A percentile compares a stretch with the other conserved stretches of the same genome.
These are phyloP conservation scores for Morone chrysops DNA, from an alignment of 2,113 vertebrate genomes.

Conservation along the genomic window DNA sequence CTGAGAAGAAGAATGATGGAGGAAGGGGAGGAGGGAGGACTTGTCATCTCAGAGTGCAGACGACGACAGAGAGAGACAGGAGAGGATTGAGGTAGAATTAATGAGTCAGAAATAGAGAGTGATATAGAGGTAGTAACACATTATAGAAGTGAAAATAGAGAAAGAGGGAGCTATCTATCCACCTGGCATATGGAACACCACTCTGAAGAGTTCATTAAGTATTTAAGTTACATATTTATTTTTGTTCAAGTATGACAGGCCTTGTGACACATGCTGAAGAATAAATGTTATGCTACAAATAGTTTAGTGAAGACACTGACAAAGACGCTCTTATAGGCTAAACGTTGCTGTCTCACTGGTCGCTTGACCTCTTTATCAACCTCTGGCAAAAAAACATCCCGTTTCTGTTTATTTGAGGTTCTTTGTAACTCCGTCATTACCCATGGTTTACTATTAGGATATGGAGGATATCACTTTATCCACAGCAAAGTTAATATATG, in stretches of 20 bases:
- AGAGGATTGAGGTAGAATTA: constrained; percentile 43
- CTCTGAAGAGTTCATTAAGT: not conserved
- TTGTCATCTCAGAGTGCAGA: constrained; percentile 42
- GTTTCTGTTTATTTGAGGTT: no score
- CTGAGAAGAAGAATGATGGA: constrained; percentile 29
- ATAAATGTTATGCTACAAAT: not conserved
- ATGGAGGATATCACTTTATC: no score
- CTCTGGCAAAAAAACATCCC: no score
- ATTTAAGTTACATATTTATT: not conserved
- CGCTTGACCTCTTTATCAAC: not conserved
- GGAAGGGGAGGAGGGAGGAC: constrained; percentile 15
- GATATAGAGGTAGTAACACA: not conserved
- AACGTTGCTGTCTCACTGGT: not conserved
- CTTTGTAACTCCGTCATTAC: no score
- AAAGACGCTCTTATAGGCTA: not conserved
- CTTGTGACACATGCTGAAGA: not conserved
- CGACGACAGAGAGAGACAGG: constrained; percentile 13
- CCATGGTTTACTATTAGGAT: no score
- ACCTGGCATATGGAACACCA: not conserved
- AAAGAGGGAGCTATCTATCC: not conserved
- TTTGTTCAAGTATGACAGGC: not conserved
- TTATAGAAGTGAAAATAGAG: constrained; percentile 3
- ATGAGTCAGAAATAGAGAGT: constrained; percentile 32
- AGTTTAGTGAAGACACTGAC: not conserved
- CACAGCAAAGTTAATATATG: no score